Conservation (phyloP, 2,113 vertebrate genomes). For the Willisornis vidua region DNA sequence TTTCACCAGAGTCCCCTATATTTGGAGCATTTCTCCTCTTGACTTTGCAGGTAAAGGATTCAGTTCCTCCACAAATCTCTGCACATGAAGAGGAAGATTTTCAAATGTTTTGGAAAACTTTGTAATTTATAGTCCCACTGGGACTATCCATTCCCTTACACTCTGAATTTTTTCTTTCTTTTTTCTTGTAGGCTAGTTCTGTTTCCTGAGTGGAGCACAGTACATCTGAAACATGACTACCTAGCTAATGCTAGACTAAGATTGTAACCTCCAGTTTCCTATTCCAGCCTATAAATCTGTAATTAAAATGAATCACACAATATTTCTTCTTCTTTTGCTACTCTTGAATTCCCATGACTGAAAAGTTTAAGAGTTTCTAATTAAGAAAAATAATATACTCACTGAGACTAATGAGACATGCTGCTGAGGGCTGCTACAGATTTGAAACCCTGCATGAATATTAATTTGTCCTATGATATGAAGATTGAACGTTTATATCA, state of each 20-base stretch:
- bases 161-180: neutral
- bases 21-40: neutral
- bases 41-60: neutral
- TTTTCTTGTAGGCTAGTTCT: neutral
- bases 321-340: slow-evolving; percentile 3
- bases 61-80: neutral
- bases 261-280: neutral
- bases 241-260: neutral
- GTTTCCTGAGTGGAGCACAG: neutral
- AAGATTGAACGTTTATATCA: neutral
- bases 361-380: slow-evolving; percentile 42
- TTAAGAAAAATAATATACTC: slow-evolving; percentile 49
- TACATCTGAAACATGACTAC: neutral
- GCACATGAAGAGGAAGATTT: neutral
- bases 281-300: neutral
- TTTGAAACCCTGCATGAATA: neutral
- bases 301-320: neutral
- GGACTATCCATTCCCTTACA: neutral
- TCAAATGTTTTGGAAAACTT: neutral
- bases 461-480: neutral
- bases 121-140: neutral
- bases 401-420: slow-evolving; percentile 19
- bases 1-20: neutral
- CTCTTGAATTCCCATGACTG: slow-evolving; percentile 1
- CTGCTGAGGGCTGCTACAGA: neutral